Base-by-base conservation (phyloP, 1,140 invertebrate species). In the Yoshiicerus persimilis region DNA sequence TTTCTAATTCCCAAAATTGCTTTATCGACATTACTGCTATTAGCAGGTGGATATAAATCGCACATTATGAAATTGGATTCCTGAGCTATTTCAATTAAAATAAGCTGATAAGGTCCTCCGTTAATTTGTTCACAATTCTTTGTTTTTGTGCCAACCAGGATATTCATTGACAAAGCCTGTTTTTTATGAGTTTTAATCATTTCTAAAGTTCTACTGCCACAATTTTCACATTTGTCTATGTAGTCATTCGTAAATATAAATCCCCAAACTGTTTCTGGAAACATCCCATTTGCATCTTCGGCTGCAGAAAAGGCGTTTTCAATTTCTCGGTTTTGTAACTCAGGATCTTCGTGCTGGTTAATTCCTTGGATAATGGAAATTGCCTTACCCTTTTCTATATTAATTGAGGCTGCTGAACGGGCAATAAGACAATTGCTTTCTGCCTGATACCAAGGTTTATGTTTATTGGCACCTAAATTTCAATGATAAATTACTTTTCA, bases 61-160 rank as follows among this genome's bases (percentile, higher is more conserved):
- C 90, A 91, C 87, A 90, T 90, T 41, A 91, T 91, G 47, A 89
- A 91, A 80, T 89, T 86, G 1, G 89, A 89, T 8, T 47, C 86
- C 66, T 77, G 27, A 0, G 38, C 89, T 64, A 91, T 89, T 30
- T 88, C 34, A n/a, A 20, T 36, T 0, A 91, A 20, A 27, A 89
- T 80, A 9, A 27, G 39, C 64, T 85, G 39, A 36, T 88, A 86
- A 11, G 87, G 84, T 27, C 87, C 75, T 38, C 56, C 77, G 11
- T 70, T 16, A 30, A 30, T 25, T 66, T 84, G 47, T 4, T 87
- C 88, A 87, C 90, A 91, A 16, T 77, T 86, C 9, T 91, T 80
- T 32, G 87, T 62, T 25, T 89, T 25, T 10, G 89, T 70, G 4
- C 90, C 90, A 27, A 91, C 84, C 5, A 34, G 34, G 0, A 91